Evolutionary conservation across 1,140 invertebrate species (phyloP).

Genomic region (Ganaspis sp.): DNA sequence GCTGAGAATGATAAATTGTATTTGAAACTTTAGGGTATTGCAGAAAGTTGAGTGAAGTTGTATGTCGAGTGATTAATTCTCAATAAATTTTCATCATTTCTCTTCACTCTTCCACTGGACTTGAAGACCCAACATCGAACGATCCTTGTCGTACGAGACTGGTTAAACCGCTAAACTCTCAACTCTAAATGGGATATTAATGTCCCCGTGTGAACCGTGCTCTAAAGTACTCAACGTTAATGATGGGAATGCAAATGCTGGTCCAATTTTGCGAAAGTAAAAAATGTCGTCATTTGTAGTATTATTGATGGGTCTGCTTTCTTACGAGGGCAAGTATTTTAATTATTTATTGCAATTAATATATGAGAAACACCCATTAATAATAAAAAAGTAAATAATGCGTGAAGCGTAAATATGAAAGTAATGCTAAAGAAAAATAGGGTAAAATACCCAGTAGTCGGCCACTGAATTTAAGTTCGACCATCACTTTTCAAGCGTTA

Average conservation of each 20-base stretch:
- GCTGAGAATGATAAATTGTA: not conserved
- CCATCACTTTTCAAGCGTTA: too few relatives aligned
- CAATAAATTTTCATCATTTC: constrained; percentile 3
- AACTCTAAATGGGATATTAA: constrained; percentile 73
- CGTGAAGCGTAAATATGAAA: too few relatives aligned
- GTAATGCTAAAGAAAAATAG: too few relatives aligned
- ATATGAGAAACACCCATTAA: too few relatives aligned
- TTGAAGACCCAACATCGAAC: not conserved
- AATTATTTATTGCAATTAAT: too few relatives aligned
- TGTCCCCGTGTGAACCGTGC: constrained; percentile 47
- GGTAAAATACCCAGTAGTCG: too few relatives aligned
- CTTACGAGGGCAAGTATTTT: too few relatives aligned
- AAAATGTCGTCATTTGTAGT: too few relatives aligned
- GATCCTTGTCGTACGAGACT: constrained; percentile 20
- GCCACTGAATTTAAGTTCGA: too few relatives aligned
- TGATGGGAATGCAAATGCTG: not conserved
- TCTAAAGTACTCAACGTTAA: not conserved
- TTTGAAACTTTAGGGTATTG: constrained; percentile 12
- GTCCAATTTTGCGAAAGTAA: not conserved
- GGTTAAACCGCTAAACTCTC: constrained; percentile 62
- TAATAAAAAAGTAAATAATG: too few relatives aligned
- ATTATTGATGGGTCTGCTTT: too few relatives aligned
- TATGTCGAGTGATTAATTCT: not conserved
- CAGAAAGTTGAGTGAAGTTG: not conserved
- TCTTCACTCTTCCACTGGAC: not conserved